Evolutionary conservation across 2,888 invertebrate genomes (phyloP).

Genomic region (Octonoba sinensis): DNA sequence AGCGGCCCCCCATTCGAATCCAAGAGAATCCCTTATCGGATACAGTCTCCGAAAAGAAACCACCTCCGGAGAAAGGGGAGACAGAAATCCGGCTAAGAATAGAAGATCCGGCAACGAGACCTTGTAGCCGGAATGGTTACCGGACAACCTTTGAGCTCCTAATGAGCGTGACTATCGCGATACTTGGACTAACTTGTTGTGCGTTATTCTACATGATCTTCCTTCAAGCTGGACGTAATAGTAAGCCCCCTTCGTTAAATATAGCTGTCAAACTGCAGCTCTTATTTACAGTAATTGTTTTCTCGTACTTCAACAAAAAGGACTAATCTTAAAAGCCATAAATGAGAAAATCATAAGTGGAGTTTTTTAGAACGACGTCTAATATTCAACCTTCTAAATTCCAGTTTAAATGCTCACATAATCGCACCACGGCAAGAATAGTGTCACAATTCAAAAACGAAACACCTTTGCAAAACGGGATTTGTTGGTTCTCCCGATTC

Average conservation of each 20-base stretch:
- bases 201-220: constrained; percentile 56
- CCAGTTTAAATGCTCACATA: too few relatives aligned
- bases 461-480: too few relatives aligned
- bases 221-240: constrained; percentile 38
- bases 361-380: too few relatives aligned
- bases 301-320: too few relatives aligned
- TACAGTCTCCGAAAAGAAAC: constrained; percentile 36
- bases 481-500: too few relatives aligned
- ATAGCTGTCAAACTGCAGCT: too few relatives aligned
- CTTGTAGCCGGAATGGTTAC: constrained; percentile 22
- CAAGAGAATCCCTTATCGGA: constrained; percentile 56
- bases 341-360: too few relatives aligned
- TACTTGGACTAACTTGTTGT: constrained; percentile 41
- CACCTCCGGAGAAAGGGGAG: constrained; percentile 10
- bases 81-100: constrained; percentile 33
- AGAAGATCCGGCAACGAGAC: constrained; percentile 27
- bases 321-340: too few relatives aligned
- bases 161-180: constrained; percentile 25
- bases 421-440: too few relatives aligned
- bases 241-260: constrained; percentile 14
- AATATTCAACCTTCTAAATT: too few relatives aligned
- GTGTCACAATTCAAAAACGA: too few relatives aligned
- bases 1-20: constrained; percentile 36
- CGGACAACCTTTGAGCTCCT: constrained; percentile 45
- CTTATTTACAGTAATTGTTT: too few relatives aligned